Base-by-base conservation (phyloP, 2,888 invertebrate species). In the Pollenia angustigena region DNA sequence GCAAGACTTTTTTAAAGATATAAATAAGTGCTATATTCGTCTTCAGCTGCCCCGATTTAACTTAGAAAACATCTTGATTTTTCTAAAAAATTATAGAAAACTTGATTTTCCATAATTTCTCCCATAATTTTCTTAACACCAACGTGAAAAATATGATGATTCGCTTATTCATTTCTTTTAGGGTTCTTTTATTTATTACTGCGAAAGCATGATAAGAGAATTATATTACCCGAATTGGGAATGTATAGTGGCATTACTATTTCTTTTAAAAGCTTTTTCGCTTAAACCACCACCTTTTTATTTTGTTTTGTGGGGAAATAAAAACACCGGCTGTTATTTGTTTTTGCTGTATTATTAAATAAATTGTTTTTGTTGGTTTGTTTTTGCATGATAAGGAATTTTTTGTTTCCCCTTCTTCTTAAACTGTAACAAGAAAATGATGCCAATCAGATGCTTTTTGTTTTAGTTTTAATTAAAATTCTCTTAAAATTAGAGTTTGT, bases 321-420 rank as follows among this genome's bases (percentile, higher is more conserved):
- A 62, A 80, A 80, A 80, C 62, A 71, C 71, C 80, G 80, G 80
- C 62, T 71, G 79, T 50, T 76, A 50, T 68, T 78, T 56, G 68
- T 69, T 50, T 79, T 62, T 23, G 40, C 42, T 58, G 16, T n/a
- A 4, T 48, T 68, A 68, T 11, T 12, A 32, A 52, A 18, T 2
- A 3, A 71, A 52, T 75, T 56, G 44, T 12, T 54, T 54, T 54
- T 68, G 46, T 44, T 18, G 40, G 12, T 52, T n/a, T 68, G 16
- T 14, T 16, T 46, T 42, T 76, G 4, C 23, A 23, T 54, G 44
- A 40, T 78, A 48, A 46, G 78, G 16, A 12, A 68, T 46, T 23
- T 23, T 23, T 12, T 23, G 42, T 54, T 56, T 18, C 18, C 18
- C n/a, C 23, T 54, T 54, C 10, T 8, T 66, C 16, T n/a, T 16